Evolutionary conservation across 2,797 vertebrate genomes (phyloP), one percentile per base, ranked within the genome.

Genomic region (Mareca strepera): DNA sequence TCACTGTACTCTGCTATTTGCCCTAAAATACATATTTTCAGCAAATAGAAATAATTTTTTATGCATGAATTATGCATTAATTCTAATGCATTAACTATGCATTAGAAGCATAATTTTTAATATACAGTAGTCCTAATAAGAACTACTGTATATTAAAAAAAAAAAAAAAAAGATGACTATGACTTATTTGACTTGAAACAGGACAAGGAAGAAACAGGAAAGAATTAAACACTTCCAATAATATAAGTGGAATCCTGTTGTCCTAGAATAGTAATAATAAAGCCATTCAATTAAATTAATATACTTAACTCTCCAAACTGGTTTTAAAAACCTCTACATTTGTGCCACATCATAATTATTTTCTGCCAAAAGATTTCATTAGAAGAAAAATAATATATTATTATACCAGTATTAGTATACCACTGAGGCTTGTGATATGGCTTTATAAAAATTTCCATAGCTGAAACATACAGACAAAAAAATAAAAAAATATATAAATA

Each of bases 351-450:
- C 4, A 25, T 20, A 29, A 43, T 28, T 58, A 35, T 52, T 84
- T 80, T 68, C 33, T 78, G 50, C 4, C 26, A 46, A 9, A 74
- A 86, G 46, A 53, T 44, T 18, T 53, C 17, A 22, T 75, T 60
- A 78, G 14, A 68, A 1, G 1, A 70, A 43, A 15, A 39, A 74
- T 35, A 74, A 74, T n/a, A 26, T 29, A 43, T 7, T 59, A 25
- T 10, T 55, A 44, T 29, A 29, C 11, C 4, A 13, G 1, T 12
- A 53, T 59, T 12, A 37, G 52, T 55, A 29, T 66, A 52, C 6
- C 14, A 55, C 20, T 66, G 28, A 86, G 50, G 48, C 5, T 35
- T 2, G 4, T 33, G 1, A 3, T 48, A n/a, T 0, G 1, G 1
- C 5, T 62, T 59, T 84, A 68, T 9, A 16, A 44, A 79, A 56